These are phyloP conservation scores for Drosophila mauritiana DNA, from an alignment of 1,140 invertebrate genomes.

Conservation along the genomic window DNA sequence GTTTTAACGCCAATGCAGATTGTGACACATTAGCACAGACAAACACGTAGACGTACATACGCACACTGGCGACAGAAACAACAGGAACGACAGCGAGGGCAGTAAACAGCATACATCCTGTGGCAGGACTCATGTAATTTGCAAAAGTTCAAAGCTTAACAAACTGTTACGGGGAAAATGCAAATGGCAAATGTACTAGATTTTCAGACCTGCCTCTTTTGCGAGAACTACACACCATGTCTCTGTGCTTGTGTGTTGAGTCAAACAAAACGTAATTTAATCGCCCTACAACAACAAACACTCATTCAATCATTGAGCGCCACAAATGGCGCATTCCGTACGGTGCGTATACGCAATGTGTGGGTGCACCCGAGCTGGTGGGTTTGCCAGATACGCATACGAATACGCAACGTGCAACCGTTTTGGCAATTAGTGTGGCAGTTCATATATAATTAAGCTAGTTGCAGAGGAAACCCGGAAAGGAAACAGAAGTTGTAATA, in stretches of 20 bases:
- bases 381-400: constrained; percentile 13
- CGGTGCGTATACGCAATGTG: constrained; percentile 39
- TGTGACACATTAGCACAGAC: constrained; percentile 64
- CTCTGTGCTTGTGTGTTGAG: constrained; percentile 14
- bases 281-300: constrained; percentile 53
- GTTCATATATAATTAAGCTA: constrained; percentile 47
- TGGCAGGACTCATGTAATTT: constrained; percentile 78
- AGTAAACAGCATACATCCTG: constrained; percentile 66
- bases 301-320: constrained; percentile 51
- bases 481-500: constrained; percentile 30
- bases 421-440: constrained; percentile 54
- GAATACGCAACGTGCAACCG: constrained; percentile 48
- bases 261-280: constrained; percentile 70
- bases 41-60: constrained; percentile 43
- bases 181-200: constrained; percentile 69
- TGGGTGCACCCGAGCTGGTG: neutral
- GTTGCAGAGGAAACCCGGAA: constrained; percentile 31
- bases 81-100: constrained; percentile 14
- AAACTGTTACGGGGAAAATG: constrained; percentile 74
- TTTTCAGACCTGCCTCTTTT: constrained; percentile 22
- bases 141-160: constrained; percentile 82
- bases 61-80: constrained; percentile 14
- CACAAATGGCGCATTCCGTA: constrained; percentile 47
- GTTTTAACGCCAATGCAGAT: constrained; percentile 57
- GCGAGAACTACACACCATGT: neutral